Base-by-base conservation (phyloP, 23 tunicate species). In the Diplosoma virens region DNA sequence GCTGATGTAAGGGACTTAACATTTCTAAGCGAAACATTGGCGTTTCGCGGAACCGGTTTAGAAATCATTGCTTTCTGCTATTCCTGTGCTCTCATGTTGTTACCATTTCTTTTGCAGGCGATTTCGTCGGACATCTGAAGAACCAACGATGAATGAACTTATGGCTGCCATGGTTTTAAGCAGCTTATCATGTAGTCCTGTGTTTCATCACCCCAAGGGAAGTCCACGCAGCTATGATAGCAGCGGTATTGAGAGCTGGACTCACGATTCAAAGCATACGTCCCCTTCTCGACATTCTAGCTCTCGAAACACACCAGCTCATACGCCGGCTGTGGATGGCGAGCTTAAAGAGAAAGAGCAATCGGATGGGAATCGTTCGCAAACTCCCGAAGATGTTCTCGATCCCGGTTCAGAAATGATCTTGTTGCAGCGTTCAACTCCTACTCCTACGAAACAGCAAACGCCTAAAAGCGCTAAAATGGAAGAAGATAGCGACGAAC, bases 151-250 rank as follows among this genome's bases (percentile, higher is more conserved):
- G 97, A 89, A 77, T 29, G 97, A 92, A 37, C 81, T 92, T 6
- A 92, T 92, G 88, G 97, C 97, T 25, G 97, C 97, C 30, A 92
- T 92, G 97, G 97, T 92, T 23, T 79, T 92, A 5, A 80, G 87
- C 47, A 85, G 77, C 47, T 58, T 92, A 22, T 92, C 97, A 0
- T 69, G 83, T 35, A 85, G 92, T 74, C 97, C 97, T 1, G 87
- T 92, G 32, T 85, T 92, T 60, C 97, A 92, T 69, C 90, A 61
- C 28, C 69, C 69, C 2, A 61, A 61, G 30, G 69, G 69, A 25
- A 89, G 84, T 58, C 97, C 97, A 18, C 97, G 74, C 11, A 90
- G 97, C 48, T 72, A 84, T 31, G 86, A 73, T 34, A 90, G 97
- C 63, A 90, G 97, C 48, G 97, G 97, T 1, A 86, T 80, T 50